Evolutionary conservation across 2,113 vertebrate genomes (phyloP), one percentile per base, ranked within the genome.

Genomic region (Nothoprocta pentlandii): DNA sequence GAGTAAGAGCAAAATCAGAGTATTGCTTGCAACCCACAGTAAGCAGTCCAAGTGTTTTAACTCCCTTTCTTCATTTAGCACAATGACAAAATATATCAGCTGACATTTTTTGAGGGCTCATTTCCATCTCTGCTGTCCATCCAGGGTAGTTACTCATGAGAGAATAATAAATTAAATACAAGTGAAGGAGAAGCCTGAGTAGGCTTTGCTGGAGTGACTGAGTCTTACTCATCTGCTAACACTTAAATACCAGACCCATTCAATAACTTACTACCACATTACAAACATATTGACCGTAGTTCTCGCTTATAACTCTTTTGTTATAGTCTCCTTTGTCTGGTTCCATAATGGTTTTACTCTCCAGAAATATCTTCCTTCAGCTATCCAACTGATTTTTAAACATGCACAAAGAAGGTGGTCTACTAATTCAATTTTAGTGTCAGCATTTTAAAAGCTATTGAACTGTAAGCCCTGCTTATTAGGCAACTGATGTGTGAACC

Each of bases 381-480:
- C 25, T 86, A n/a, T 83, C 59, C 36, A 20, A 59, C 46, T 78
- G 67, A 91, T 82, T 70, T 88, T 63, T 69, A 61, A 66, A 62
- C 19, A 46, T 0, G 1, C 10, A 78, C 7, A 62, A 68, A 39
- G 56, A 69, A 74, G 90, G 75, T 73, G 7, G 13, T 36, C 89
- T 75, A 85, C 71, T 80, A 95, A 96, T 84, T 67, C 77, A 94
- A 95, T 96, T 80, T 87, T 94, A 91, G 44, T 62, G 32, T 51
- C 89, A 53, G 71, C 95, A 86, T 93, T 96, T 95, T 54, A 69
- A 74, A 62, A 94, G 75, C 84, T 84, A 94, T 77, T 93, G 92
- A 96, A 78, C 56, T 92, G 87, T 90, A 94, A 94, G 92, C 71
- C 16, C 26, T 42, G 23, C 2, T 2, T 59, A 71, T 89, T 89